Base-by-base conservation (phyloP, 2,113 vertebrate species). In the Zingel zingel region DNA sequence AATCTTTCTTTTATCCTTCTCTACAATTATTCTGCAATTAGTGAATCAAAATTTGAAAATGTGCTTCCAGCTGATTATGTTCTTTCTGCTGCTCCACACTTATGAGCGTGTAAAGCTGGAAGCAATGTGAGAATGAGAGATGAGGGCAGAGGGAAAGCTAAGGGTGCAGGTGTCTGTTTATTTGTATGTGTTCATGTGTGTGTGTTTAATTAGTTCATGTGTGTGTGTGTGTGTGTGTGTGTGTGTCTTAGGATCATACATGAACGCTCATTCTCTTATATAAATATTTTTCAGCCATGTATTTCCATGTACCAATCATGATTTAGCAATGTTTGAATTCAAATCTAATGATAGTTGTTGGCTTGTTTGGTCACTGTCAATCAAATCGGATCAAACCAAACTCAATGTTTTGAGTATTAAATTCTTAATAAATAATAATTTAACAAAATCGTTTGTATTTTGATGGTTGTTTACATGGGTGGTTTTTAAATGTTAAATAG, bases 41-140 rank as follows among this genome's bases (percentile, higher is more conserved):
- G 15, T 51, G 7, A 54, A 45, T 2, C 36, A 1, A 45, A 19
- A 58, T 25, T 16, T 74, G 3, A 62, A 74, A 61, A 57, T 53
- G 57, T 53, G 36, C 36, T 39, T 39, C 39, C 68, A 33, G 27
- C 57, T 77, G 75, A 78, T 43, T 69, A 6, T 75, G 64, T 70
- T 53, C 48, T 75, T 21, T 77, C 57, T 77, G 58, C 69, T 63
- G 47, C 68, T 54, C 47, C 57, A 67, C 25, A 65, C 39, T 74
- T 13, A 27, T 33, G n/a, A 54, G 79, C 45, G 36, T 78, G 64
- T 58, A 30, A 62, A 6, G 50, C 54, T 74, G 21, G 12, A 6
- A 43, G 74, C 12, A 69, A n/a, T 48, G 63, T 59, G 39, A 30
- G 18, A 25, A 47, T 48, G n/a, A 58, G 7, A 30, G 23, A 25